Evolutionary conservation across 2,797 vertebrate genomes (phyloP).

Genomic region (Botia almorhae): DNA sequence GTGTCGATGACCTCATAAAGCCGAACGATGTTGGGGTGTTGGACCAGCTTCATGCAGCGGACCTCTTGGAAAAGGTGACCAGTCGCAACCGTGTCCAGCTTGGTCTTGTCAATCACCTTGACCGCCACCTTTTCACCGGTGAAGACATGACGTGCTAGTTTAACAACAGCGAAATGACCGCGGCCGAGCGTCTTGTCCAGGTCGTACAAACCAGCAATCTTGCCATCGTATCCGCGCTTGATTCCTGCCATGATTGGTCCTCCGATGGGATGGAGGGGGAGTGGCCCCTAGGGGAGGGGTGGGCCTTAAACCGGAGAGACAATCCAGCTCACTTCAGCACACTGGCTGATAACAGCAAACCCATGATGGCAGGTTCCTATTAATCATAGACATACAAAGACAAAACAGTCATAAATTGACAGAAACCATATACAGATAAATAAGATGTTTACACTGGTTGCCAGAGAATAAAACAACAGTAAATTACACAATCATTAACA

Average conservation of each 20-base stretch:
- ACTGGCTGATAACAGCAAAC: slow-evolving; percentile 74
- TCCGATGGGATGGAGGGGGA: slow-evolving; percentile 62
- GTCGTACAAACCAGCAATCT: slow-evolving; percentile 97
- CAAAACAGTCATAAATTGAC: background rate
- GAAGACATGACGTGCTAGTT: slow-evolving; percentile 96
- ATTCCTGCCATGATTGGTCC: slow-evolving; percentile 89
- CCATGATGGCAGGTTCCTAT: slow-evolving; percentile 82
- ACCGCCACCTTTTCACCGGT: slow-evolving; percentile 98
- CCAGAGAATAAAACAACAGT: too few species aligned
- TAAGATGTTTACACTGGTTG: too few species aligned
- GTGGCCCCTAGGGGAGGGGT: slow-evolving; percentile 60
- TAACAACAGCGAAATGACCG: slow-evolving; percentile 97
- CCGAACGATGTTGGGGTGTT: slow-evolving; percentile 97
- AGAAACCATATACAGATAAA: too few species aligned
- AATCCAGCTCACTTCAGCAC: slow-evolving; percentile 81
- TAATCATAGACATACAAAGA: slow-evolving; percentile 55
- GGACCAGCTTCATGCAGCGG: slow-evolving; percentile 97
- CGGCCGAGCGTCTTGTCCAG: slow-evolving; percentile 97
- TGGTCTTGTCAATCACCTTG: slow-evolving; percentile 98
- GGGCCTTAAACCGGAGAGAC: slow-evolving; percentile 61
- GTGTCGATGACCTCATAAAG: slow-evolving; percentile 98
- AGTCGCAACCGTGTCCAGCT: slow-evolving; percentile 92
- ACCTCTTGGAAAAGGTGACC: slow-evolving; percentile 98
- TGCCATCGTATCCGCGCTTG: slow-evolving; percentile 96
- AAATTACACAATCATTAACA: too few species aligned